These are phyloP conservation scores for Polyommatus icarus DNA, from an alignment of 2,888 invertebrate species.

Conservation along the genomic window DNA sequence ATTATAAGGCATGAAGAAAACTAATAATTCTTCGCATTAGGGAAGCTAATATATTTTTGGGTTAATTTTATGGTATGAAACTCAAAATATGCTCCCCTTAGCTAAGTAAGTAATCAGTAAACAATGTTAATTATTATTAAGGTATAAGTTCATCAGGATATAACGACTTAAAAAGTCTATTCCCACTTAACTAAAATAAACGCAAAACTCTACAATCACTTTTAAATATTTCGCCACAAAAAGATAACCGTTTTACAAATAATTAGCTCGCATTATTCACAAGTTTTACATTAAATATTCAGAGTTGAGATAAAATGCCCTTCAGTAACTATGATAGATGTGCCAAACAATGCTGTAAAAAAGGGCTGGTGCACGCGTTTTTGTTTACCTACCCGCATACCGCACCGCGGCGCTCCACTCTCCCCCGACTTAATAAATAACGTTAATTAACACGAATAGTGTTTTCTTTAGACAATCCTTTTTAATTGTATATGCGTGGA, in stretches of 20 bases:
- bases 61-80: too few species aligned
- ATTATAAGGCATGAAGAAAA: neutral
- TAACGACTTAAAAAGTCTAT: neutral
- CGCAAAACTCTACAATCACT: neutral
- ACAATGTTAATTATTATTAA: too few species aligned
- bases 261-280: slow-evolving; percentile 21
- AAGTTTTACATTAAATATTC: slow-evolving; percentile 27
- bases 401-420: slow-evolving; percentile 48
- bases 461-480: slow-evolving; percentile 29
- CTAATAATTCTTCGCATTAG: too few species aligned
- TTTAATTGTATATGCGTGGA: slow-evolving; percentile 27
- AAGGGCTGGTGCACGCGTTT: slow-evolving; percentile 50
- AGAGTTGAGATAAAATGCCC: slow-evolving; percentile 23
- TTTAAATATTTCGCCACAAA: neutral
- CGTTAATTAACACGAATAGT: slow-evolving; percentile 38
- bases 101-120: too few species aligned
- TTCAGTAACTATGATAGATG: slow-evolving; percentile 33
- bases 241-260: neutral
- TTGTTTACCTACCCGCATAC: slow-evolving; percentile 66
- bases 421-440: slow-evolving; percentile 48
- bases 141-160: neutral
- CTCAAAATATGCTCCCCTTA: too few species aligned
- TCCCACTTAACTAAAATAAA: neutral
- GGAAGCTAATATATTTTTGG: too few species aligned
- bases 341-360: slow-evolving; percentile 48